Evolutionary conservation across 1,140 invertebrate species (phyloP), one percentile per base, ranked within the genome.

Genomic region (Drosophila pseudoobscura): DNA sequence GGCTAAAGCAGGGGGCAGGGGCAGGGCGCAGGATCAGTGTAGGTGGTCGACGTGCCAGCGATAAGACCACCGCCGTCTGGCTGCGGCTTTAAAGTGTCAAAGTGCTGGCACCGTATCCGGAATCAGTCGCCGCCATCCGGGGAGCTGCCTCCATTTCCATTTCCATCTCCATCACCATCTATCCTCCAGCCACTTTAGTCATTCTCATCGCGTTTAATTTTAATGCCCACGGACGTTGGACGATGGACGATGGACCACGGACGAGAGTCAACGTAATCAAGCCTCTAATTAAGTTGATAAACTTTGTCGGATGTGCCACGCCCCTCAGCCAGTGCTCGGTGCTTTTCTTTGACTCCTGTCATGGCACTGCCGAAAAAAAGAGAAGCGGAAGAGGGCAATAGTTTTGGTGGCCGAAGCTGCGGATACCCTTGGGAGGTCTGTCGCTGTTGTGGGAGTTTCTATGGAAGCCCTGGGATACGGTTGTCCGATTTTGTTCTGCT

Each of bases 221-320:
- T 76, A 87, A 87, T 84, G 71, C 50, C 58, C 39, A 41, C 51
- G 73, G 65, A 75, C 35, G 64, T 76, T 66, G 72, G 70, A 54
- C 61, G 49, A 50, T 20, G 20, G 20, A 20, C 20, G 20, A 41
- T 49, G 73, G 65, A 75, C 35, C 60, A 79, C 63, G 72, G 70
- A 54, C 61, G 49, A 50, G 69, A 72, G 64, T 80, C 60, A 78
- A 74, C 56, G 83, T 87, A 88, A 87, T 87, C 83, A 88, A 87
- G 83, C 83, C 84, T 88, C 83, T 87, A 87, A 87, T 87, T 88
- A 87, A 87, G 83, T 87, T 87, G 78, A 83, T 83, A 87, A 88
- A 87, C 70, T 88, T 75, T 68, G 31, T 47, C 11, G 41, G 61
- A 46, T 63, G 71, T 39, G 60, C 75, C 70, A 56, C 65, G 73